Percentiles rank a stretch among this genome's conserved stretches.
Conservation (phyloP, 2,113 vertebrate genomes). For the Hydrochoerus hydrochaeris region DNA sequence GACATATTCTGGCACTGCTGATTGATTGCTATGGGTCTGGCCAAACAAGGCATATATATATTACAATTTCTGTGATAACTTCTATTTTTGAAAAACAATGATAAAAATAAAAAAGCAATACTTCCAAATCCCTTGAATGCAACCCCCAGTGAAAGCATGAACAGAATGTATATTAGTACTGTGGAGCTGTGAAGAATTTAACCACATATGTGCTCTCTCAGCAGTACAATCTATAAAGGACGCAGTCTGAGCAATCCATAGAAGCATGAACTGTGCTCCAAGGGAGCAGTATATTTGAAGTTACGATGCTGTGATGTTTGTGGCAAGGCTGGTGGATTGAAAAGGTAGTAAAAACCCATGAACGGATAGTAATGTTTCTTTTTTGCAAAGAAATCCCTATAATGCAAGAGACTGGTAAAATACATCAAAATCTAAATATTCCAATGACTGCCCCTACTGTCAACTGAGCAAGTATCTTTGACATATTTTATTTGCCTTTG, state of each 20-base stretch:
- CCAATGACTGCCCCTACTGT: constrained; percentile 28
- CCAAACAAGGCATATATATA: background rate
- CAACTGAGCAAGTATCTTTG: constrained; percentile 56
- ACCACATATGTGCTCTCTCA: background rate
- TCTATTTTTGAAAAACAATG: background rate
- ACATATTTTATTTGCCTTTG: constrained; percentile 54
- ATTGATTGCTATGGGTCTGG: background rate
- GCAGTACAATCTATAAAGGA: background rate
- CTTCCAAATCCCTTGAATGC: background rate
- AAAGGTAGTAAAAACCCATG: constrained; percentile 53
- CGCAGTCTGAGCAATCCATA: background rate
- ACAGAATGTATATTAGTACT: background rate
- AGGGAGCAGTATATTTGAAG: constrained; percentile 51
- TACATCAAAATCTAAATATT: constrained; percentile 42
- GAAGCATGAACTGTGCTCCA: background rate
- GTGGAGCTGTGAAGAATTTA: background rate
- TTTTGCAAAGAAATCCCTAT: constrained; percentile 64
- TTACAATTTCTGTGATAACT: background rate
- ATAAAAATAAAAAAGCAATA: background rate
- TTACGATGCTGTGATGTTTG: constrained; percentile 42
- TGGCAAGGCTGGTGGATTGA: constrained; percentile 48
- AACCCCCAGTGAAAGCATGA: background rate
- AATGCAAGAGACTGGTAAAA: constrained; percentile 39
- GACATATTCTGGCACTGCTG: background rate
- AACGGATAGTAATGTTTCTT: constrained; percentile 47